Evolutionary conservation across 2,888 invertebrate genomes (phyloP), one percentile per base, ranked within the genome.

Genomic region (Apotomis betuletana): DNA sequence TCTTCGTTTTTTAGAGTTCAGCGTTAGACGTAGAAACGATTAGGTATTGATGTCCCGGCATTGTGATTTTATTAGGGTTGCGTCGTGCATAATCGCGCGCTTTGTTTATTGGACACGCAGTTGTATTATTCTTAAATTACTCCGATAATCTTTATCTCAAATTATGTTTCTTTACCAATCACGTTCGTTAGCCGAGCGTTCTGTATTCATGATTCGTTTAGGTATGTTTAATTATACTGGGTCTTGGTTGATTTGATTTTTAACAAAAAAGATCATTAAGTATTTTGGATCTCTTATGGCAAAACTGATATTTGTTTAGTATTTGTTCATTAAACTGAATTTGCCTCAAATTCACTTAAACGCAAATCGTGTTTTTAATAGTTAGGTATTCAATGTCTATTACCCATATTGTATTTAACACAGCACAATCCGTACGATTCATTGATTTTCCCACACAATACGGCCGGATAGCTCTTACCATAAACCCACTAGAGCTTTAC

Each of bases 1-100:
- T 87, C 89, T 87, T 82, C 82, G 84, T 88, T 90, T 91, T 90
- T 92, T 91, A 85, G 90, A 90, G 90, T 87, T 90, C 91, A 87
- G 88, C 86, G 85, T 84, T 87, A 86, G 85, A 87, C 88, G 88
- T 86, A 85, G 87, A 85, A 89, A 72, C 67, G 52, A 67, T 72
- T 68, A 68, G 72, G 72, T 68, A 63, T 68, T 58, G 59, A 72
- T 72, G 82, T 81, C 83, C 84, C 80, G 81, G 80, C 83, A 83
- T 85, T 82, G 82, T 84, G 81, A 80, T 86, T 87, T 86, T 87
- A 87, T 88, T 88, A 85, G 86, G 86, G 85, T 85, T 87, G 82
- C 81, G 78, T 79, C 80, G 80, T 80, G 82, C 78, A 79, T 77
- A 73, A 78, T 78, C 75, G 74, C 67, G 64, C 74, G 76, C 76